phyloP scores from a whole-genome alignment of 1,140 invertebrate species.

The Drosophila serrata region DNA sequence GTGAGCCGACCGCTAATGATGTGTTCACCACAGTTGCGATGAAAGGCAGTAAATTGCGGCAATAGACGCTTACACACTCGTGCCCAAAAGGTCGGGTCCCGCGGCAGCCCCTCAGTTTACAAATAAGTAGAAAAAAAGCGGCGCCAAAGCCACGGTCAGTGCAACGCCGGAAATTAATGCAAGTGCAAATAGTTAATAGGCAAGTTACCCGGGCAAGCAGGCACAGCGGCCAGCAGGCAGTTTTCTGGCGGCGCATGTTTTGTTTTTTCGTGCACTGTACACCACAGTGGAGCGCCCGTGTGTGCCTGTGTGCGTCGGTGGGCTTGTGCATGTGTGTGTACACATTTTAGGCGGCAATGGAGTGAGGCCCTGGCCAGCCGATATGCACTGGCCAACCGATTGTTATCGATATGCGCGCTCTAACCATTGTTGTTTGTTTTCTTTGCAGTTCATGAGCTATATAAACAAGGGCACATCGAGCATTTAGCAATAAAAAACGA shows the following conservation, averaged over 20 bases:
- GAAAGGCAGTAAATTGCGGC: conserved; percentile 62
- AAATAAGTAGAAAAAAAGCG: conserved; percentile 48
- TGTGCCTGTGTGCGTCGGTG: conserved; percentile 56
- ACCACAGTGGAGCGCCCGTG: conserved; percentile 60
- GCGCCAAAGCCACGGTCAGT: conserved; percentile 43
- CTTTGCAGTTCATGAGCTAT: conserved; percentile 75
- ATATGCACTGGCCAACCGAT: conserved; percentile 45
- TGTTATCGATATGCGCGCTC: conserved; percentile 41
- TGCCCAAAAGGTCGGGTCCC: conserved; percentile 43
- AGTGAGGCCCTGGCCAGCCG: conserved; percentile 68
- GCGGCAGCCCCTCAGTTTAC: conserved; percentile 27
- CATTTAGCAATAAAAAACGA: conserved; percentile 20
- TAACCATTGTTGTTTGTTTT: conserved; percentile 54
- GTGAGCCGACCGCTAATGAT: conserved; percentile 23
- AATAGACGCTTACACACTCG: conserved; percentile 51
- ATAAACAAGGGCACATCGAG: conserved; percentile 37
- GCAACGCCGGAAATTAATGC: conserved; percentile 58
- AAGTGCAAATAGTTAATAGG: conserved; percentile 29
- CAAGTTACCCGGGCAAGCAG: conserved; percentile 9
- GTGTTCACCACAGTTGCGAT: conserved; percentile 41
- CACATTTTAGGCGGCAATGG: conserved; percentile 78
- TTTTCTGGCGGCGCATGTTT: conserved; percentile 75
- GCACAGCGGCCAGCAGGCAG: conserved; percentile 21
- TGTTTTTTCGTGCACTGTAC: conserved; percentile 82
- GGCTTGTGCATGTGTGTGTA: conserved; percentile 68